A percentile compares a stretch with the other conserved stretches of the same genome.
Conservation (phyloP, 2,797 vertebrate species). For the Mormyrops boulengeri region DNA sequence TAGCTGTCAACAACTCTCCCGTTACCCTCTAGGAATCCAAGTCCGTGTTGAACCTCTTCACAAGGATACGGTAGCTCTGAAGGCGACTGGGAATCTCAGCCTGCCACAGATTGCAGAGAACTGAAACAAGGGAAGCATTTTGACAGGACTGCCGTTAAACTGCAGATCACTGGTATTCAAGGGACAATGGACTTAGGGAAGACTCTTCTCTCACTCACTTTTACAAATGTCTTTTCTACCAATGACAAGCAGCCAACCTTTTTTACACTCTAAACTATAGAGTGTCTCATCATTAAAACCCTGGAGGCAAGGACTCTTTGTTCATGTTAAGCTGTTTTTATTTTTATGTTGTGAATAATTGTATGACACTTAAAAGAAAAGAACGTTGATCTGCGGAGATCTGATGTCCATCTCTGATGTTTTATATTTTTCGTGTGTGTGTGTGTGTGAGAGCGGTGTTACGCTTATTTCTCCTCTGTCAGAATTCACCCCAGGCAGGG, state of each 20-base stretch:
- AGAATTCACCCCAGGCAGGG: neutral
- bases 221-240: slow-evolving; percentile 37
- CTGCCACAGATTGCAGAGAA: neutral
- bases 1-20: neutral
- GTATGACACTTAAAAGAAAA: slow-evolving; percentile 1
- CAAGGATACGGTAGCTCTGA: slow-evolving; percentile 64
- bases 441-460: neutral
- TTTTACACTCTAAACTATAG: slow-evolving; percentile 29
- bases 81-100: neutral
- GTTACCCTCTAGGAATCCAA: slow-evolving; percentile 62
- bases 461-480: neutral
- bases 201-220: neutral
- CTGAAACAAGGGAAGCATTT: neutral
- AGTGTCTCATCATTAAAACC: slow-evolving; percentile 32
- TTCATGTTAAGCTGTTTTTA: slow-evolving; percentile 36
- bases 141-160: neutral
- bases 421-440: neutral
- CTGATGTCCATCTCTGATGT: neutral
- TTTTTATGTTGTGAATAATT: slow-evolving; percentile 49
- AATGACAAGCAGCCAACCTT: slow-evolving; percentile 31
- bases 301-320: slow-evolving; percentile 33
- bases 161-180: neutral
- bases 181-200: neutral
- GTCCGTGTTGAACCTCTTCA: slow-evolving; percentile 75
- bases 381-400: neutral